Evolutionary conservation across 2,888 invertebrate species (phyloP).

Genomic region (Lithophane socia): DNA sequence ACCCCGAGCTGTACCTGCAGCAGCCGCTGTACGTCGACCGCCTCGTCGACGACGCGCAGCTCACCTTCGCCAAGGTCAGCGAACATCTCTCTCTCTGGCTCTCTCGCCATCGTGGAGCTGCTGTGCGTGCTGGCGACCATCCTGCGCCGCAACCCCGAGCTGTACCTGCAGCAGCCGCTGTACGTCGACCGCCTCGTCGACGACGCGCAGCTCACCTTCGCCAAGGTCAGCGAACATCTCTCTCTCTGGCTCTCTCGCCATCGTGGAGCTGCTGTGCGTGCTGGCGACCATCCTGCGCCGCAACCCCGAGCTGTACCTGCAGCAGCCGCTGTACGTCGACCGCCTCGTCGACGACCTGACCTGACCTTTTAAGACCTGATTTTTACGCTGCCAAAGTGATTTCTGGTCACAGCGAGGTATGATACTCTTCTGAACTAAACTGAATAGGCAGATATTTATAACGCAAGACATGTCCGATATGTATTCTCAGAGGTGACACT

Average conservation of each 20-base stretch:
- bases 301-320: conserved; percentile 97
- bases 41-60: conserved; percentile 95
- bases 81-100: not conserved
- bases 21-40: conserved; percentile 95
- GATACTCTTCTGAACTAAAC: too few relatives aligned
- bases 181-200: conserved; percentile 95
- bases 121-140: conserved; percentile 98
- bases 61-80: conserved; percentile 95
- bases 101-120: conserved; percentile 83
- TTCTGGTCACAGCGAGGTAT: too few relatives aligned
- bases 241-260: not conserved
- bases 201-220: conserved; percentile 96
- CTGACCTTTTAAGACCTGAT: conserved; percentile 91
- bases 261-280: conserved; percentile 93
- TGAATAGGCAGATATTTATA: too few relatives aligned
- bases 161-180: conserved; percentile 94
- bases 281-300: conserved; percentile 97
- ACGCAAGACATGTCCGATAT: too few relatives aligned
- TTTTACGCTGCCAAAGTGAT: too few relatives aligned
- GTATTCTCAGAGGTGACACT: too few relatives aligned
- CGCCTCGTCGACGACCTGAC: conserved; percentile 95
- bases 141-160: conserved; percentile 98
- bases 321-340: conserved; percentile 95
- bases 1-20: conserved; percentile 97
- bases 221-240: conserved; percentile 91